Evolutionary conservation across 1,140 invertebrate genomes (phyloP).

Genomic region (Phortica variegata): DNA sequence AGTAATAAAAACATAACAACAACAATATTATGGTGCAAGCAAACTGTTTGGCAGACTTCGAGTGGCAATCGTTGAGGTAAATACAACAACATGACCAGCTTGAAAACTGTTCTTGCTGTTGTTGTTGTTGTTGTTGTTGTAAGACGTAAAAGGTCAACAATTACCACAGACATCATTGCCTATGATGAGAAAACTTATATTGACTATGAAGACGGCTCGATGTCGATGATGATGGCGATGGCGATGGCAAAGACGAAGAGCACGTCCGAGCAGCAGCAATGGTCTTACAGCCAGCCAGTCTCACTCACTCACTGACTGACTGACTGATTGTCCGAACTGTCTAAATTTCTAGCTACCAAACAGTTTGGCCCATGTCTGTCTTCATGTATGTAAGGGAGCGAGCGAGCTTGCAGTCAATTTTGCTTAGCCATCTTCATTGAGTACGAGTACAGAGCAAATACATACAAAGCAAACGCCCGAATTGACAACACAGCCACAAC

Average conservation of each 20-base stretch:
- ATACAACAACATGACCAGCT: conserved; percentile 31
- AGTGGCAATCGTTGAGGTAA: conserved; percentile 19
- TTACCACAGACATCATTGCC: conserved; percentile 25
- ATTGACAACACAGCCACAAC: too few relatives aligned
- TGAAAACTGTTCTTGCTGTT: neutral
- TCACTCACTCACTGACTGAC: conserved; percentile 9
- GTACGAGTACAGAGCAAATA: too few relatives aligned
- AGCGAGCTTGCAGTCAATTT: too few relatives aligned
- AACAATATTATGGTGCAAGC: conserved; percentile 18
- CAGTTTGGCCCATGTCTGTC: conserved; percentile 46
- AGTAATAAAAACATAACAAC: conserved; percentile 52
- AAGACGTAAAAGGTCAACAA: conserved; percentile 53
- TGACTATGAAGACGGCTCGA: conserved; percentile 8
- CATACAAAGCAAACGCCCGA: too few relatives aligned
- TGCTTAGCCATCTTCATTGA: too few relatives aligned
- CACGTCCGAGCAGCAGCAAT: neutral
- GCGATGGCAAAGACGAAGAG: neutral
- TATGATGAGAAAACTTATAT: too few relatives aligned
- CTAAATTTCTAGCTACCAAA: conserved; percentile 52
- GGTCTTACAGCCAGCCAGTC: conserved; percentile 23
- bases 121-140: conserved; percentile 3
- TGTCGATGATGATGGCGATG: neutral
- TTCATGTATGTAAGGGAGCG: too few relatives aligned
- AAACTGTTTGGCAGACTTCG: conserved; percentile 26
- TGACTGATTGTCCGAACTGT: conserved; percentile 52